Evolutionary conservation across 2,797 vertebrate species (phyloP).

Genomic region (Varecia variegata): DNA sequence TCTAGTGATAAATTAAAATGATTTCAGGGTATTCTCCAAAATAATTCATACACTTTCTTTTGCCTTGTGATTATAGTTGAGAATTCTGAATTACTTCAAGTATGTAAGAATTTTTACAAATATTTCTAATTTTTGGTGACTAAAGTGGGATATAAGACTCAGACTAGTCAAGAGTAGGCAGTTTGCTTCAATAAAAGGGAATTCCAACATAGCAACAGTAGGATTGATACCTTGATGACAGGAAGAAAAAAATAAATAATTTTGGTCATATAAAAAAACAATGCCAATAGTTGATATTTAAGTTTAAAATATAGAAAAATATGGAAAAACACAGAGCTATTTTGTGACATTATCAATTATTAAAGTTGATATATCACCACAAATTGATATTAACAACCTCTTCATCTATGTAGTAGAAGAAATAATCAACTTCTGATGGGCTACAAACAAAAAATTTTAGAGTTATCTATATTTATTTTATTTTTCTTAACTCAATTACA

Average conservation of each 20-base stretch:
- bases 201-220: neutral
- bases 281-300: neutral
- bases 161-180: neutral
- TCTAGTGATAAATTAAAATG: neutral
- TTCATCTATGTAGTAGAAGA: neutral
- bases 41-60: neutral
- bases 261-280: neutral
- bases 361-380: neutral
- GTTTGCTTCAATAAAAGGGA: neutral
- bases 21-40: neutral
- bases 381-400: neutral
- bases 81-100: neutral
- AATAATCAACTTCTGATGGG: neutral
- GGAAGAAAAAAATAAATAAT: neutral
- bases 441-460: neutral
- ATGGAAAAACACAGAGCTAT: neutral
- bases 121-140: neutral
- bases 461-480: neutral
- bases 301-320: neutral
- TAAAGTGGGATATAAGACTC: neutral
- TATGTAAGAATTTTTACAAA: neutral
- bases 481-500: neutral
- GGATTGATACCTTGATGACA: neutral
- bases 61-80: neutral
- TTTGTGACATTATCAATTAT: neutral